Percentiles rank a stretch among this genome's conserved stretches.
Conservation (phyloP, 1,140 invertebrate species). For the Drosophila rufa region DNA sequence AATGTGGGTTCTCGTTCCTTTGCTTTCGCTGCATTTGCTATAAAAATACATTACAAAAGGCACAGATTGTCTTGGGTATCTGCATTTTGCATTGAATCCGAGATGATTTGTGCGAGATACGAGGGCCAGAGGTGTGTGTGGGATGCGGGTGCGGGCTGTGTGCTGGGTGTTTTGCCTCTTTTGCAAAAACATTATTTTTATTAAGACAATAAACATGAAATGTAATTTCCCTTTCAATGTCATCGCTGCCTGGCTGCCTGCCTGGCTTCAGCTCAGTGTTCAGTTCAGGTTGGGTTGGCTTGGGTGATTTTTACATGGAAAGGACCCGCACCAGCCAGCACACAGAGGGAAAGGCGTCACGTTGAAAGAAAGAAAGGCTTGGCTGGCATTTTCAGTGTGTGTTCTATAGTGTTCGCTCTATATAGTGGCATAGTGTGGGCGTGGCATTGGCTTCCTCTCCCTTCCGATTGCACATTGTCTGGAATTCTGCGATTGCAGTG, state of each 20-base stretch:
- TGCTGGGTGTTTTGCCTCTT: constrained; percentile 36
- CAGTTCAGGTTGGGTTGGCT: constrained; percentile 10
- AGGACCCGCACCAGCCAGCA: not conserved
- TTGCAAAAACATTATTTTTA: constrained; percentile 74
- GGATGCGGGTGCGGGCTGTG: not conserved
- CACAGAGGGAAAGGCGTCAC: constrained; percentile 37
- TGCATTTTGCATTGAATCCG: constrained; percentile 51
- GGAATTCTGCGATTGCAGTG: constrained; percentile 43
- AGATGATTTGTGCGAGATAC: constrained; percentile 39
- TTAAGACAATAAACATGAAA: constrained; percentile 83
- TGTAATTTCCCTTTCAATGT: constrained; percentile 83
- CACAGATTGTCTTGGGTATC: constrained; percentile 46
- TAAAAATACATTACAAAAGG: constrained; percentile 45
- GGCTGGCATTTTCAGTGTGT: constrained; percentile 42
- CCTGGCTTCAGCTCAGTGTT: constrained; percentile 27
- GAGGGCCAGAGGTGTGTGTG: not conserved
- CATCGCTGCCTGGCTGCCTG: constrained; percentile 34
- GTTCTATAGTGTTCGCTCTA: constrained; percentile 13
- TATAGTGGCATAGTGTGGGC: constrained; percentile 28
- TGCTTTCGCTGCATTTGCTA: constrained; percentile 38
- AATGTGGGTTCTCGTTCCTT: constrained; percentile 9
- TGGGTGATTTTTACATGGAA: constrained; percentile 8
- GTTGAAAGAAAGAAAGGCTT: constrained; percentile 50
- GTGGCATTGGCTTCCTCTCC: constrained; percentile 40
- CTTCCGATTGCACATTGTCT: constrained; percentile 53